phyloP scores from a whole-genome alignment of 2,113 vertebrate genomes.

The Pseudolaguvia tuberculata region DNA sequence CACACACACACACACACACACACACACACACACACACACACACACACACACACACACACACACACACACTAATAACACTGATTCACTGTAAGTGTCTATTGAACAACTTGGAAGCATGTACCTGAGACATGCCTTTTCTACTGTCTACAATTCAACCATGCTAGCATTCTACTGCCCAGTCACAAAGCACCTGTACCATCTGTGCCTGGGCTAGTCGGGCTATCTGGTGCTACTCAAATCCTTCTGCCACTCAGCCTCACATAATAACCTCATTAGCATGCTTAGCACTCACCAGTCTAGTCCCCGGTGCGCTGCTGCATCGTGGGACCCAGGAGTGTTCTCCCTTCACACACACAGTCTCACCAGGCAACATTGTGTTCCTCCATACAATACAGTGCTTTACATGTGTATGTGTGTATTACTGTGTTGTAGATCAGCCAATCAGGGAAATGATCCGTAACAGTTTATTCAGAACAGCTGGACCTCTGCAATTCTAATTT shows the following conservation, averaged over 20 bases:
- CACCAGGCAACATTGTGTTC: conserved; percentile 70
- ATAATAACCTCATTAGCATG: conserved; percentile 80
- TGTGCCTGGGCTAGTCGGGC: conserved; percentile 61
- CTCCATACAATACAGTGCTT: conserved; percentile 63
- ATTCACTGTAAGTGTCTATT: conserved; percentile 13
- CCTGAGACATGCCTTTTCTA: conserved; percentile 33
- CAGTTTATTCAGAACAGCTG: background rate
- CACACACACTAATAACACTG: background rate
- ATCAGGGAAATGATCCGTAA: conserved; percentile 37
- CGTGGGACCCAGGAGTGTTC: conserved; percentile 70
- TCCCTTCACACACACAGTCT: conserved; percentile 72
- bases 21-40: background rate
- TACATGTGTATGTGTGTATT: conserved; percentile 67
- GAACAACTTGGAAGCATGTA: conserved; percentile 3
- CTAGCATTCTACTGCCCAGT: conserved; percentile 32
- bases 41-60: background rate
- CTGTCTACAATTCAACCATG: conserved; percentile 34
- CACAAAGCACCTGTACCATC: conserved; percentile 61
- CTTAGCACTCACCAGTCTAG: conserved; percentile 67
- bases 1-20: background rate
- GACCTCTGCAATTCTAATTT: background rate
- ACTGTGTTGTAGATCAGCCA: conserved; percentile 59
- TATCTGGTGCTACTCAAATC: conserved; percentile 64
- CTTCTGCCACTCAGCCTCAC: conserved; percentile 60
- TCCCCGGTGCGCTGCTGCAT: conserved; percentile 66